Evolutionary conservation across 30 jellyfish, hydroid and myxozoan species (phyloP).

Genomic region (Hydra vulgaris): DNA sequence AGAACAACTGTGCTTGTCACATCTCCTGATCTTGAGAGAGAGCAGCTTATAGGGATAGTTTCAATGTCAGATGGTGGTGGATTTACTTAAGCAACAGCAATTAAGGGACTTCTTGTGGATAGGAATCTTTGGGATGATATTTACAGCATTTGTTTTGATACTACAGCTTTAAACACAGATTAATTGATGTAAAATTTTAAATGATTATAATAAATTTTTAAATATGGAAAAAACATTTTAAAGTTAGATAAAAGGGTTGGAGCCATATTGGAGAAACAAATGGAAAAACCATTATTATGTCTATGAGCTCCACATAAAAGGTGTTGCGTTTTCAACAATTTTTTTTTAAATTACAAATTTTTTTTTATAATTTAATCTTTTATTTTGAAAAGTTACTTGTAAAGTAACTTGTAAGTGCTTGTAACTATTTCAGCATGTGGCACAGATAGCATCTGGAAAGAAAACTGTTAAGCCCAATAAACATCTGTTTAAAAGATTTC

Average conservation of each 20-base stretch:
- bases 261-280: neutral
- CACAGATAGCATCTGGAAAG: too few relatives aligned
- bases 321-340: too few relatives aligned
- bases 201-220: neutral
- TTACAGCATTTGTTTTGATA: neutral
- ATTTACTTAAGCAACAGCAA: neutral
- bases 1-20: neutral
- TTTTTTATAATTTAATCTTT: too few relatives aligned
- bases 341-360: too few relatives aligned
- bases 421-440: too few relatives aligned
- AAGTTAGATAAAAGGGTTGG: neutral
- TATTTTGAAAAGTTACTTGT: too few relatives aligned
- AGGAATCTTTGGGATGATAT: neutral
- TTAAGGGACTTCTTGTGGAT: neutral
- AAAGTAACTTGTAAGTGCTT: too few relatives aligned
- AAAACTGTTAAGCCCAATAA: too few relatives aligned
- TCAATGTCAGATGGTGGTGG: neutral
- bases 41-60: neutral
- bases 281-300: too few relatives aligned
- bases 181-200: too few relatives aligned
- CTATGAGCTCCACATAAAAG: too few relatives aligned
- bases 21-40: neutral
- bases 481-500: too few relatives aligned
- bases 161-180: neutral
- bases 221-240: neutral